Evolutionary conservation across 92 coral and sea anemone genomes (phyloP).

Genomic region (Epizoanthus rinbou): DNA sequence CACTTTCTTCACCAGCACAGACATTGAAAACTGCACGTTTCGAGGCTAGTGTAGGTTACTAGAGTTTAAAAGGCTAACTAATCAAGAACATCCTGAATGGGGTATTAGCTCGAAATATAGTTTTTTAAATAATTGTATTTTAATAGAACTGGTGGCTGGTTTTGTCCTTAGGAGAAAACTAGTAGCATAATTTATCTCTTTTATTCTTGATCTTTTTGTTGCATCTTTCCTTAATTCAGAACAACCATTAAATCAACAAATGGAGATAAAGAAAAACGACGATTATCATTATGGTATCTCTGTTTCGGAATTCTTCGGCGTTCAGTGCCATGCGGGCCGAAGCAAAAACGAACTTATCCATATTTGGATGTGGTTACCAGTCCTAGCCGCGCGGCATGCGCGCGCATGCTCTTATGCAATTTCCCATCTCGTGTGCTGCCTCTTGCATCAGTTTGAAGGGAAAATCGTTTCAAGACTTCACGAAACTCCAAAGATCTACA

Average conservation of each 20-base stretch:
- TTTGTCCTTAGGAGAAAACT: no score
- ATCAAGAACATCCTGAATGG: no score
- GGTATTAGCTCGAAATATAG: background rate
- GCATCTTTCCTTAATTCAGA: no score
- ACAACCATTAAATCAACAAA: no score
- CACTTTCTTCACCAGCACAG: background rate
- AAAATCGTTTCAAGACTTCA: background rate
- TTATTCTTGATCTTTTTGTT: no score
- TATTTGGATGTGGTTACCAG: slow-evolving; percentile 7
- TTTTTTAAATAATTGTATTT: no score
- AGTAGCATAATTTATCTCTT: no score
- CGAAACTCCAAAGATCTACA: background rate
- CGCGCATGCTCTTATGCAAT: slow-evolving; percentile 33
- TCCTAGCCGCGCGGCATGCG: slow-evolving; percentile 16
- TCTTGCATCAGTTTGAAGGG: slow-evolving; percentile 35
- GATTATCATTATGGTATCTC: no score
- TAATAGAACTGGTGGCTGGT: no score
- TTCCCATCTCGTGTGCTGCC: slow-evolving; percentile 11
- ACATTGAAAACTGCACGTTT: slow-evolving; percentile 6
- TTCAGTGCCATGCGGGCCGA: no score
- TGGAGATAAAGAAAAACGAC: no score
- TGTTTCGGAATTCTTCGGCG: background rate
- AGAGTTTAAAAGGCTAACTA: background rate
- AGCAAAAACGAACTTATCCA: background rate
- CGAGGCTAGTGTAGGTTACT: background rate